A percentile compares a stretch with the other conserved stretches of the same genome.
These are phyloP conservation scores for cattle (Bos taurus) DNA, from an alignment of 2,113 vertebrate genomes.

Conservation along the genomic window ARS-UCD2.0 NC_037334.1:73125501-73126000, in stretches of 20 bases:
- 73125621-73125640: slow-evolving; percentile 59
- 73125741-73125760: slow-evolving; percentile 4
- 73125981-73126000: slow-evolving; percentile 60
- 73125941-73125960: slow-evolving; percentile 68
- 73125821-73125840: slow-evolving; percentile 22
- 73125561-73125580: not conserved
- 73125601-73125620: slow-evolving; percentile 45
- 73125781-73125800: not conserved
- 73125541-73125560: not conserved
- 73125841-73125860: slow-evolving; percentile 43
- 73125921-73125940: slow-evolving; percentile 61
- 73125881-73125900: slow-evolving; percentile 50
- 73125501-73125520: not conserved
- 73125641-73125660: slow-evolving; percentile 71
- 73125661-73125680: slow-evolving; percentile 63
- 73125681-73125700: slow-evolving; percentile 63
- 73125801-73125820: not conserved
- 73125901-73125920: slow-evolving; percentile 52
- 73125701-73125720: slow-evolving; percentile 61
- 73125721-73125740: slow-evolving; percentile 51
- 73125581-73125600: slow-evolving; percentile 2
- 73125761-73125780: slow-evolving; percentile 37
- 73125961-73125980: slow-evolving; percentile 65
- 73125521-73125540: not conserved
- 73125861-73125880: slow-evolving; percentile 51